Evolutionary conservation across 2,888 invertebrate species (phyloP), one percentile per base, ranked within the genome.

Genomic region (Minunthozetes semirufus): DNA sequence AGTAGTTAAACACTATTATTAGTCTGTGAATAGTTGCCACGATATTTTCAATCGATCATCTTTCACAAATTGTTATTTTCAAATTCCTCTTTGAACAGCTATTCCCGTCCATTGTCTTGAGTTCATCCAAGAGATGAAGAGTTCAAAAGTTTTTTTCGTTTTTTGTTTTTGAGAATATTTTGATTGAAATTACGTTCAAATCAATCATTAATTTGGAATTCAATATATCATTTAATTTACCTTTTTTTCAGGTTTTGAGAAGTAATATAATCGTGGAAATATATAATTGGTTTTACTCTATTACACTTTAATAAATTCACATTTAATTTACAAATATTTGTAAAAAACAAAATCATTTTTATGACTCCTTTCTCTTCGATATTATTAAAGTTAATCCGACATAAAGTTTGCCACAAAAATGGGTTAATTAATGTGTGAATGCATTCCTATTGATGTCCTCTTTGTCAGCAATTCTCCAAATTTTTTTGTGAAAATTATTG

Each of bases 341-440:
- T 27, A 61, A 22, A 61, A 25, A 50, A 50, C 19, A 19, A n/a
- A 50, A 50, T n/a, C 11, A 48, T 13, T 48, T 48, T 48, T 17
- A 56, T 56, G n/a, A 11, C n/a, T 56, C 56, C 56, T 22, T 56
- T 56, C 22, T 3, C 19, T 50, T 50, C 50, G 19, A 50, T 50
- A n/a, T 50, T 11, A 50, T 50, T 2, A 6, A 3, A 50, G 19
- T 50, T 50, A 50, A 50, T 50, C 19, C 11, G 11, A 50, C 50
- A 50, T 50, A 63, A 33, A 63, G 27, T 11, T 33, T 22, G 17
- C 13, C 17, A 63, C 59, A 63, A 63, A 63, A 33, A 63, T 63
- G 63, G 63, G 63, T 63, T 63, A 63, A 63, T 63, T 29, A 63
- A 63, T 17, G 63, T 29, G 33, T 33, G 63, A 63, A 63, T 33